Evolutionary conservation across 1,140 invertebrate genomes (phyloP).

Genomic region (Aphidius ervi): DNA sequence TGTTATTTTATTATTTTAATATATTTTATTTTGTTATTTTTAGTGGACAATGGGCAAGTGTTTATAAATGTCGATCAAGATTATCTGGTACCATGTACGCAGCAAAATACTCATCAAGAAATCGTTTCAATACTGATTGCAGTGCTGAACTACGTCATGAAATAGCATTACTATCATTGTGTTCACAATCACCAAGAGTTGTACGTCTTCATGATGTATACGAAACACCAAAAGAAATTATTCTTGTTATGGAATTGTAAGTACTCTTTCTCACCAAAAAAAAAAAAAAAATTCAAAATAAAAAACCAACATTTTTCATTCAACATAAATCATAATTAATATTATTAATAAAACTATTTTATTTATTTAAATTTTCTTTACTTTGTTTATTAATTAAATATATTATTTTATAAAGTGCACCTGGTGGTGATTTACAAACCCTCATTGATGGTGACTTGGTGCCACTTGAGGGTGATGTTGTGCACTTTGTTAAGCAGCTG

Average conservation of each 20-base stretch:
- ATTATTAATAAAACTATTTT: no score
- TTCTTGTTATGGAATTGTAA: conserved; percentile 75
- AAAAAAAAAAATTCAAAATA: no score
- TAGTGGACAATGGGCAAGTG: conserved; percentile 75
- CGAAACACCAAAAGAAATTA: conserved; percentile 66
- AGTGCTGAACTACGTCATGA: conserved; percentile 64
- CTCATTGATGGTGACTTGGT: conserved; percentile 72
- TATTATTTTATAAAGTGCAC: conserved; percentile 53
- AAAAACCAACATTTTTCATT: no score
- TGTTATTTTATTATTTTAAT: neutral
- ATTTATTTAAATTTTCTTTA: no score
- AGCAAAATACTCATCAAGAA: conserved; percentile 71
- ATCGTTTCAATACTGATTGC: conserved; percentile 61
- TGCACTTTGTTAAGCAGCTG: conserved; percentile 67
- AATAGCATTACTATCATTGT: conserved; percentile 64
- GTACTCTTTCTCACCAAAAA: conserved; percentile 32
- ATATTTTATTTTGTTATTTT: conserved; percentile 23
- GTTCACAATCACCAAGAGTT: conserved; percentile 60
- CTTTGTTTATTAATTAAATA: neutral
- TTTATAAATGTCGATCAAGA: conserved; percentile 62
- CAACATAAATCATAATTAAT: no score
- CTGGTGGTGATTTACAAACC: conserved; percentile 72
- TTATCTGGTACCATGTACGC: conserved; percentile 63
- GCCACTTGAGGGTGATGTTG: conserved; percentile 65
- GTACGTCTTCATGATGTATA: conserved; percentile 70